These are phyloP conservation scores for Phacellophora camtschatica DNA, from an alignment of 30 jellyfish, hydroid and myxozoan genomes.

Conservation along the genomic window DNA sequence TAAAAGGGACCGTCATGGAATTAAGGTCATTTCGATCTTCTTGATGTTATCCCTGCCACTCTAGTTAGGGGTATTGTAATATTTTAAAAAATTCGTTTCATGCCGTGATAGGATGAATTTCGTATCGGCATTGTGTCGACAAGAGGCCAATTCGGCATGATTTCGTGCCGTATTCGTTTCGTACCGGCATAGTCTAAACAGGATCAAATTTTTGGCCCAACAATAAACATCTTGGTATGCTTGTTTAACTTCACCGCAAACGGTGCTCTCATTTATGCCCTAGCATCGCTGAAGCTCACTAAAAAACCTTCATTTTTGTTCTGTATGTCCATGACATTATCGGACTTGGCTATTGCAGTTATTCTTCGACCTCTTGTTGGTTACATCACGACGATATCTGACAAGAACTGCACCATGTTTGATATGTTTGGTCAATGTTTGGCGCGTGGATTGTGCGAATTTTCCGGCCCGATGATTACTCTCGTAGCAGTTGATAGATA, in stretches of 20 bases:
- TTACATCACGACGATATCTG: neutral
- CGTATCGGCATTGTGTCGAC: too few species aligned
- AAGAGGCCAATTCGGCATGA: too few species aligned
- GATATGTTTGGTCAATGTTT: neutral
- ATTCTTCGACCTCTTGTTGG: constrained; percentile 1
- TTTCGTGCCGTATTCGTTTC: too few species aligned
- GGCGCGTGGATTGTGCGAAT: neutral
- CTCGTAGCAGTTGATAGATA: constrained; percentile 27
- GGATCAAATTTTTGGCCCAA: too few species aligned
- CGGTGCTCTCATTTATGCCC: neutral
- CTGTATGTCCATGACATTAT: constrained; percentile 8
- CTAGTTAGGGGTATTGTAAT: too few species aligned
- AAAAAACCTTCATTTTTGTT: neutral
- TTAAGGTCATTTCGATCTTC: too few species aligned
- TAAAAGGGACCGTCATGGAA: too few species aligned
- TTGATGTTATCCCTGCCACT: too few species aligned
- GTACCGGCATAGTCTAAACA: too few species aligned
- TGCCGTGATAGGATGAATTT: too few species aligned
- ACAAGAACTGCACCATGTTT: neutral
- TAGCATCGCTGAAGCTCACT: neutral
- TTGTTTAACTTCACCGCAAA: neutral
- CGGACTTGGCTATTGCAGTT: neutral
- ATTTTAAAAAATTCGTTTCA: too few species aligned
- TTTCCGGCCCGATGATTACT: constrained; percentile 11
- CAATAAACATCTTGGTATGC: neutral